Percentiles rank a stretch among this genome's conserved stretches.
phyloP scores from a whole-genome alignment of 1,140 invertebrate species.

The Riptortus pedestris region DNA sequence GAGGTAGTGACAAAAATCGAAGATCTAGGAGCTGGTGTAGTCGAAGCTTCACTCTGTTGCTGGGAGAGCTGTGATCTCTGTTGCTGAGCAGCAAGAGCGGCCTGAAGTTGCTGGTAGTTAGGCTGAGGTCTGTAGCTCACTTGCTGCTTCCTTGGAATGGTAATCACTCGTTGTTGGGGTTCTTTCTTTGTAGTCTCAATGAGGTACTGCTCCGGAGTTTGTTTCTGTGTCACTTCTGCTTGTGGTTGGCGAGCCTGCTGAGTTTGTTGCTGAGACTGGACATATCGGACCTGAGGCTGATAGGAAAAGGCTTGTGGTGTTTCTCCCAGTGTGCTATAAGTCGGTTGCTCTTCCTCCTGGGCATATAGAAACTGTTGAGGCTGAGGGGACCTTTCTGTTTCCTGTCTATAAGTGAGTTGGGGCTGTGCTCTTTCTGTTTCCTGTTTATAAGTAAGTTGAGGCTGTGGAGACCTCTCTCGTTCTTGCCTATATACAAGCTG shows the following conservation, averaged over 20 bases:
- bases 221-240: conserved; percentile 12
- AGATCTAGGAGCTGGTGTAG: conserved; percentile 24
- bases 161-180: background rate
- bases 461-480: too few relatives aligned
- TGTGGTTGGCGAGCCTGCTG: background rate
- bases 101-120: conserved; percentile 6
- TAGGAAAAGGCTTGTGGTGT: too few relatives aligned
- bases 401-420: too few relatives aligned
- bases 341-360: too few relatives aligned
- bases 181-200: conserved; percentile 26
- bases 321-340: too few relatives aligned
- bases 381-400: too few relatives aligned
- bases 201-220: conserved; percentile 20
- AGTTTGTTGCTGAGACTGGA: too few relatives aligned
- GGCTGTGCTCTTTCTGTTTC: too few relatives aligned
- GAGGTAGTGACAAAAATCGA: conserved; percentile 17
- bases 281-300: too few relatives aligned
- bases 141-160: conserved; percentile 17
- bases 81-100: background rate
- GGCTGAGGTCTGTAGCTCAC: conserved; percentile 20
- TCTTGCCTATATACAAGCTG: background rate
- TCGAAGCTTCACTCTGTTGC: conserved; percentile 21
- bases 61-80: background rate
- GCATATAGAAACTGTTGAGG: too few relatives aligned
- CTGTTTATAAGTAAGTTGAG: too few relatives aligned